Evolutionary conservation across 2,797 vertebrate species (phyloP).

Genomic region (Halcyon badia): DNA sequence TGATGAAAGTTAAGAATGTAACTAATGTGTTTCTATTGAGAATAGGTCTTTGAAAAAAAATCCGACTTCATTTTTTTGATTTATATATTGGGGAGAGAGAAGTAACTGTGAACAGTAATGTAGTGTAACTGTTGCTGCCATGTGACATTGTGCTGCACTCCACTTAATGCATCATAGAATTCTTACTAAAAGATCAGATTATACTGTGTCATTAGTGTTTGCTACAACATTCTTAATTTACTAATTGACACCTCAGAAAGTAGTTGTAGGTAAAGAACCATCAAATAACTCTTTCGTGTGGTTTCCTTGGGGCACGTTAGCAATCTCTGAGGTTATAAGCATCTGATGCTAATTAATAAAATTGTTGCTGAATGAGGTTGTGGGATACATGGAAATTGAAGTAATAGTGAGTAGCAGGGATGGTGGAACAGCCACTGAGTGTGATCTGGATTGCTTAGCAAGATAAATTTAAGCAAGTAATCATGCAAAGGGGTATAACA

Average conservation of each 20-base stretch:
- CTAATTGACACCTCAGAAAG: not conserved
- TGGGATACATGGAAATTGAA: not conserved
- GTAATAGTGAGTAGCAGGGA: not conserved
- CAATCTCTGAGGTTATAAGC: not conserved
- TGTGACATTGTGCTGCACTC: not conserved
- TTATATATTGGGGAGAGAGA: not conserved
- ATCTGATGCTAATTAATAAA: not conserved
- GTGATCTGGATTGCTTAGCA: not conserved
- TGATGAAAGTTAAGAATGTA: not conserved
- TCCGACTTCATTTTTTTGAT: not conserved
- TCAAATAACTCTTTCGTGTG: not conserved
- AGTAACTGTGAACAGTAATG: not conserved
- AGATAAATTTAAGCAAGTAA: not conserved
- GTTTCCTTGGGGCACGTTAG: not conserved
- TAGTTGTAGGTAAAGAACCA: not conserved
- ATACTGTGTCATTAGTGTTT: not conserved
- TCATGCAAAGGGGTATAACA: not conserved
- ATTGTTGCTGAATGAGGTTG: not conserved
- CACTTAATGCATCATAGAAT: not conserved
- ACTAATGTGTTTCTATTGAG: not conserved
- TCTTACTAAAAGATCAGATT: not conserved
- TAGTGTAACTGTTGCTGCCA: not conserved
- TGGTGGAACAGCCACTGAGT: not conserved
- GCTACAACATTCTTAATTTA: not conserved
- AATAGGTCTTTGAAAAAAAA: not conserved